Evolutionary conservation across 2,888 invertebrate genomes (phyloP).

Genomic region (Ceratothoa steindachneri): DNA sequence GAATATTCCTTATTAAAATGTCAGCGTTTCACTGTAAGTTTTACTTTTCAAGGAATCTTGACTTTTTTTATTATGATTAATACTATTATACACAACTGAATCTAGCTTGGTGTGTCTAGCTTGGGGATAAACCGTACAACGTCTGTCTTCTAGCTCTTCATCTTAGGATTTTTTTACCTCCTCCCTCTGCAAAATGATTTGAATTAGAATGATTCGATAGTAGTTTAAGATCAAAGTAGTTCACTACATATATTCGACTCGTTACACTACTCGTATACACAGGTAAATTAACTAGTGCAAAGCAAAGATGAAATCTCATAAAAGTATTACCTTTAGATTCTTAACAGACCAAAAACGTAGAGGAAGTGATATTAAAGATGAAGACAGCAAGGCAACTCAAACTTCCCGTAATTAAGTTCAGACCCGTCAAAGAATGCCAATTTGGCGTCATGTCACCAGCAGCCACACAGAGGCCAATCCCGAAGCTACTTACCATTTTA

Average conservation of each 20-base stretch:
- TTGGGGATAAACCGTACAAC: neutral
- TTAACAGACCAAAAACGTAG: neutral
- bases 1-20: neutral
- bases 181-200: neutral
- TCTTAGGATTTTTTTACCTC: neutral
- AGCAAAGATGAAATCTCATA: too few species aligned
- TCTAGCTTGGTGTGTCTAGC: too few species aligned
- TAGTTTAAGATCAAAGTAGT: too few species aligned
- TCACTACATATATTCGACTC: too few species aligned
- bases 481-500: neutral
- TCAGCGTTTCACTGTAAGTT: neutral
- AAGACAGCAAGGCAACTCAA: constrained; percentile 1
- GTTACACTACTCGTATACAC: too few species aligned
- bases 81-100: neutral
- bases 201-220: too few species aligned
- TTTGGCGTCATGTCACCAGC: too few species aligned
- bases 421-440: neutral
- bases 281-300: too few species aligned
- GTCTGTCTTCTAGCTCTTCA: neutral
- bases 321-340: neutral
- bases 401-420: neutral
- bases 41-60: neutral
- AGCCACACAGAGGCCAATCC: neutral
- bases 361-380: neutral
- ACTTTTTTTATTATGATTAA: neutral